Conservation (phyloP, 2,888 invertebrate species). For the Himalopsyche anomala region DNA sequence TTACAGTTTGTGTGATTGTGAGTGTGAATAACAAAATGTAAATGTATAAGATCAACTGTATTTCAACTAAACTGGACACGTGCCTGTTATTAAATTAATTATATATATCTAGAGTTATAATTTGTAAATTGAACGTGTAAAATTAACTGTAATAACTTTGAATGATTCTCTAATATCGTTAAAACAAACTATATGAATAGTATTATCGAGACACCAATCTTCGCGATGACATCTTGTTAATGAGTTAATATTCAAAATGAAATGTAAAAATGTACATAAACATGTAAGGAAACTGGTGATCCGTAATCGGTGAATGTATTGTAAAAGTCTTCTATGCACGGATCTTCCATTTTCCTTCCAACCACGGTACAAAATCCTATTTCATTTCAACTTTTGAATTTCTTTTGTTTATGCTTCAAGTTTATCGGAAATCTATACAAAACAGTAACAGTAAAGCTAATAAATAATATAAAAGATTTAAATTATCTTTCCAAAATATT, state of each 20-base stretch:
- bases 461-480: not conserved
- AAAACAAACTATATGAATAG: not conserved
- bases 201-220: constrained; percentile 39
- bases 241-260: not conserved
- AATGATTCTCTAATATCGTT: not conserved
- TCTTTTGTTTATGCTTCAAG: not conserved
- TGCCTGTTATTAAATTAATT: constrained; percentile 57
- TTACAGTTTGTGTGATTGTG: constrained; percentile 4
- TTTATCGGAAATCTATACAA: no score
- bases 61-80: constrained; percentile 60
- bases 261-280: constrained; percentile 48
- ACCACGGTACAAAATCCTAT: constrained; percentile 47
- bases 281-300: not conserved
- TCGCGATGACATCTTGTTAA: constrained; percentile 1
- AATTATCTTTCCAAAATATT: not conserved
- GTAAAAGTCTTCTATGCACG: not conserved
- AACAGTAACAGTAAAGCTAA: not conserved
- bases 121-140: constrained; percentile 55
- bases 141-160: constrained; percentile 46
- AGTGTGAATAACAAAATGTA: constrained; percentile 36
- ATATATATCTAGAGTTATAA: constrained; percentile 45
- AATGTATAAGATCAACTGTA: not conserved
- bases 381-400: constrained; percentile 11
- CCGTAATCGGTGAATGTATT: not conserved
- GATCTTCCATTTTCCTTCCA: not conserved